Percentiles rank a stretch among this genome's conserved stretches.
Evolutionary conservation across 2,888 invertebrate species (phyloP).

Genomic region (Diachrysia chrysitis): DNA sequence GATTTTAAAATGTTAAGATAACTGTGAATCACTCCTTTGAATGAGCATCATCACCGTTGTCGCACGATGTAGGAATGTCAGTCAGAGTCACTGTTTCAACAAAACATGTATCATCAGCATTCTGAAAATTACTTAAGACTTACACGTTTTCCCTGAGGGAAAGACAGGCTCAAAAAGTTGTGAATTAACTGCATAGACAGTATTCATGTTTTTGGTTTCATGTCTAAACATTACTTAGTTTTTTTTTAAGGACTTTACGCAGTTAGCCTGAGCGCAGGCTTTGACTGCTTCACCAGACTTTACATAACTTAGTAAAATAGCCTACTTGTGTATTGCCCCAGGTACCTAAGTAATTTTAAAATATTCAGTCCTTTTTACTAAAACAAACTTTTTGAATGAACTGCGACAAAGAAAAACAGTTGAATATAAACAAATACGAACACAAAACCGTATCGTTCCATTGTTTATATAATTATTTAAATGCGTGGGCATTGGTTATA

Average conservation of each 20-base stretch:
- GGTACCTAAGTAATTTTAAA: no score
- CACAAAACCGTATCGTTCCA: conserved; percentile 11
- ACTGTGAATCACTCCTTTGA: neutral
- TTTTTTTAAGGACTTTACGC: no score
- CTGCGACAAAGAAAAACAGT: neutral
- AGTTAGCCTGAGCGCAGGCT: no score
- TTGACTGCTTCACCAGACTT: no score
- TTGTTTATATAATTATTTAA: conserved; percentile 5
- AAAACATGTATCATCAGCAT: neutral
- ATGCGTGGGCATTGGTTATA: conserved; percentile 12
- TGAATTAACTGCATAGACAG: neutral
- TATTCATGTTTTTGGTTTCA: no score
- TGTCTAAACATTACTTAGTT: no score
- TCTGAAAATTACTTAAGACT: neutral
- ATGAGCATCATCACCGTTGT: neutral
- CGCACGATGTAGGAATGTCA: neutral
- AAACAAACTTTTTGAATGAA: neutral
- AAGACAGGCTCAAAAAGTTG: neutral
- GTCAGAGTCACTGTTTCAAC: neutral
- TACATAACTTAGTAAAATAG: no score
- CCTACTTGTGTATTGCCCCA: no score
- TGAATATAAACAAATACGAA: conserved; percentile 9
- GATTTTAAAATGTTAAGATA: no score
- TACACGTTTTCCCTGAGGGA: neutral
- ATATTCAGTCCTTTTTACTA: no score